Evolutionary conservation across 2,113 vertebrate species (phyloP).

Genomic region (Oenanthe melanoleuca): DNA sequence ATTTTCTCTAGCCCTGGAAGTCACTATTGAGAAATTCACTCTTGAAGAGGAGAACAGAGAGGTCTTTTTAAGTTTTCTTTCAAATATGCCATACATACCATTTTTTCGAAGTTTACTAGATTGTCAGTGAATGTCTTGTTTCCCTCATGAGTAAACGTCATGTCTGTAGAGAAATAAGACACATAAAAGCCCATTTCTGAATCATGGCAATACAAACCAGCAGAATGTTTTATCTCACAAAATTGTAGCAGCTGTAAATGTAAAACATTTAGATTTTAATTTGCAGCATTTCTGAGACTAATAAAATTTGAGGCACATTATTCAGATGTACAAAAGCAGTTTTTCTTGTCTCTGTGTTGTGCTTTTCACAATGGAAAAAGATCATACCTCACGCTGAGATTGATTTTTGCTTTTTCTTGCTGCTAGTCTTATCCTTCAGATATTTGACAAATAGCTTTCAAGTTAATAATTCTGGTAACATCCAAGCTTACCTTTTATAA

Average conservation of each 20-base stretch:
- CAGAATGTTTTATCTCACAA: conserved; percentile 44
- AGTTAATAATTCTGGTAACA: conserved; percentile 26
- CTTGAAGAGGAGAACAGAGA: neutral
- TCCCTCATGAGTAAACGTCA: conserved; percentile 98
- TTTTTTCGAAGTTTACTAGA: conserved; percentile 99
- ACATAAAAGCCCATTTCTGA: conserved; percentile 53
- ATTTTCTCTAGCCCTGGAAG: neutral
- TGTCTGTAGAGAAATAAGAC: conserved; percentile 82
- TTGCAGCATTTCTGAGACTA: conserved; percentile 57
- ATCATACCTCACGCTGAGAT: neutral
- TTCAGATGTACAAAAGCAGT: conserved; percentile 21
- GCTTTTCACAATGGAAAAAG: neutral
- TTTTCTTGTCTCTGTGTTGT: neutral
- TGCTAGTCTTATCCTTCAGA: neutral
- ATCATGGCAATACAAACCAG: conserved; percentile 47
- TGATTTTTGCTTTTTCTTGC: conserved; percentile 22
- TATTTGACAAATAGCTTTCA: conserved; percentile 43
- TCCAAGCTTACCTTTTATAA: conserved; percentile 92
- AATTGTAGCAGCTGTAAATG: conserved; percentile 58
- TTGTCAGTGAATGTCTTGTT: conserved; percentile 96
- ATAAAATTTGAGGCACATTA: conserved; percentile 54
- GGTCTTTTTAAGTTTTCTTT: conserved; percentile 3
- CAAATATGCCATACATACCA: conserved; percentile 81
- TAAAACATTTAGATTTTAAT: conserved; percentile 60
- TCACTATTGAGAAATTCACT: neutral